These are phyloP conservation scores for Megaceryle torquata DNA, from an alignment of 2,113 vertebrate species.

Conservation along the genomic window DNA sequence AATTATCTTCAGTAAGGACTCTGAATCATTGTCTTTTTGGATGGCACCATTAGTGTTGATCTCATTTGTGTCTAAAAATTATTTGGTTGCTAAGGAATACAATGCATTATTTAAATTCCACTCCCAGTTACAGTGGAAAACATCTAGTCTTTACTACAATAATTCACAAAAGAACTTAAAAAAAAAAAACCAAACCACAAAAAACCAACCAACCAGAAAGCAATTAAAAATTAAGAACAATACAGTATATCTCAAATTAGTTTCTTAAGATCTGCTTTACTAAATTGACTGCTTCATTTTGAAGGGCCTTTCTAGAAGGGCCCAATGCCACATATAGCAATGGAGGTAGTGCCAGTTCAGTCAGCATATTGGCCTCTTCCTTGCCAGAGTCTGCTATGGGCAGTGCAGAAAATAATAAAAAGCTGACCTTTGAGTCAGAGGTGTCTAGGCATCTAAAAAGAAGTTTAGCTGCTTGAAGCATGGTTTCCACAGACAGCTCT, in stretches of 20 bases:
- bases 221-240: not conserved
- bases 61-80: not conserved
- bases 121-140: not conserved
- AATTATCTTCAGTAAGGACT: not conserved
- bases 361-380: not conserved
- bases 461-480: not conserved
- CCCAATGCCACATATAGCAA: not conserved
- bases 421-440: not conserved
- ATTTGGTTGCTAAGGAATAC: constrained; percentile 9
- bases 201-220: not conserved
- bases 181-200: not conserved
- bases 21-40: not conserved
- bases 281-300: not conserved
- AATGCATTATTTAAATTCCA: not conserved
- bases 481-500: not conserved
- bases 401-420: not conserved
- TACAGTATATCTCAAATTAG: not conserved
- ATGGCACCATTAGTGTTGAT: not conserved
- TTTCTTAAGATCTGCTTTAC: not conserved
- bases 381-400: not conserved
- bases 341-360: not conserved
- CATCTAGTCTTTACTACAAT: not conserved
- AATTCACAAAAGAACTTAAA: not conserved
- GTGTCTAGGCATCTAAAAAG: not conserved
- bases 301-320: not conserved